phyloP scores from a whole-genome alignment of 2,113 vertebrate species.

The Promerops cafer region DNA sequence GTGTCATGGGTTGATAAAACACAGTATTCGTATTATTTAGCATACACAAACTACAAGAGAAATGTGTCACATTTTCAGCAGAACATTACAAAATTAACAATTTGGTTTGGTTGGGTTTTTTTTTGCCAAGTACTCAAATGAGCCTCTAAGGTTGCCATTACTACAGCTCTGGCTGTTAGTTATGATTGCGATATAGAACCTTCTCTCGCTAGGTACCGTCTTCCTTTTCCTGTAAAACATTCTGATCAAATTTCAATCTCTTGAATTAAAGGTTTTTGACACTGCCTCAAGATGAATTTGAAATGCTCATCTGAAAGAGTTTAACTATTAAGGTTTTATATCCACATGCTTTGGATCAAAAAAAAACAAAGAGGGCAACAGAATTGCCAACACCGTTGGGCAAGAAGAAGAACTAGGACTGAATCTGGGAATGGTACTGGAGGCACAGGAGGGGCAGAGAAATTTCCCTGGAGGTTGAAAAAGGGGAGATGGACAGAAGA shows the following conservation, averaged over 20 bases:
- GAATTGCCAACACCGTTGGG: fast-evolving
- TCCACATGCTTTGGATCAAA: neutral
- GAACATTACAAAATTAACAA: neutral
- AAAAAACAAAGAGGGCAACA: neutral
- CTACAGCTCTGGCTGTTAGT: neutral
- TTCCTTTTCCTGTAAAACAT: neutral
- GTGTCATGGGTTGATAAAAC: neutral
- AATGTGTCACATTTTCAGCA: neutral
- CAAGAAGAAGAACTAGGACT: neutral
- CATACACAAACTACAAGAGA: neutral
- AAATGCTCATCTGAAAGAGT: neutral
- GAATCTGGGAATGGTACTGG: neutral
- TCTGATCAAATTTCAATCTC: neutral
- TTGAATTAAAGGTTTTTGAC: neutral
- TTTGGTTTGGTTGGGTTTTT: no score
- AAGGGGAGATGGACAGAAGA: neutral
- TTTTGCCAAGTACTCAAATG: neutral
- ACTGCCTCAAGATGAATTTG: neutral
- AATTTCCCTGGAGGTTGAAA: neutral
- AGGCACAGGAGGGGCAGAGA: neutral
- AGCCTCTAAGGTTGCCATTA: neutral
- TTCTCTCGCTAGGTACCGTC: fast-evolving
- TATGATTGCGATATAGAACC: fast-evolving
- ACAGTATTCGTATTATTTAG: neutral
- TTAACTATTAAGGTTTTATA: neutral